Conservation (phyloP, 2,888 invertebrate species). For the Diabrotica balteata region DNA sequence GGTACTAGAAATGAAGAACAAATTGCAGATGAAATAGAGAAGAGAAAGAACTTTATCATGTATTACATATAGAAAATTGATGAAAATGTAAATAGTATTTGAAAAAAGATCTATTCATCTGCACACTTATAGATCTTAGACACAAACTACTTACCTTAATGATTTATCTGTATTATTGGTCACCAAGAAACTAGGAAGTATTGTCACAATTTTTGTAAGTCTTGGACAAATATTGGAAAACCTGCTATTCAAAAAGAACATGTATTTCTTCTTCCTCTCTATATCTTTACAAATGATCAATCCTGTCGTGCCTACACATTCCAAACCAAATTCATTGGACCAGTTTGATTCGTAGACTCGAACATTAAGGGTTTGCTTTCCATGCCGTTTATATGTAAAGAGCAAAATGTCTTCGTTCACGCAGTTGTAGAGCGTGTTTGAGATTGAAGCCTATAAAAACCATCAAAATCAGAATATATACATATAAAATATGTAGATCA, state of each 20-base stretch:
- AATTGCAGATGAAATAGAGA: no score
- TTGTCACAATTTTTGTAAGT: constrained; percentile 79
- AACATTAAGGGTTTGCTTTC: constrained; percentile 63
- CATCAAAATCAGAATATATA: no score
- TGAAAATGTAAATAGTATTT: no score
- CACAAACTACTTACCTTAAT: constrained; percentile 49
- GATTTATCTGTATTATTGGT: constrained; percentile 72
- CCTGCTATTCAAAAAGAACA: constrained; percentile 73
- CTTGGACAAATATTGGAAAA: constrained; percentile 76
- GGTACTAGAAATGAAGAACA: no score
- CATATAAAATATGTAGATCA: no score
- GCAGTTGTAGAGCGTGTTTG: constrained; percentile 66
- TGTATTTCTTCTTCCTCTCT: constrained; percentile 75
- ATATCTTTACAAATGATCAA: constrained; percentile 76
- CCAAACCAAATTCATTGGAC: constrained; percentile 70
- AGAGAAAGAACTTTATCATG: no score
- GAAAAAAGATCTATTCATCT: no score
- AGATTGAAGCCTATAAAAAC: constrained; percentile 66
- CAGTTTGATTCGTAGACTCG: constrained; percentile 71
- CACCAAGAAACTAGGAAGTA: constrained; percentile 81
- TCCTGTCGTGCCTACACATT: constrained; percentile 79
- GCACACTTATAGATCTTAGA: no score
- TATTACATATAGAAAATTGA: no score
- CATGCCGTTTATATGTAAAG: constrained; percentile 69
- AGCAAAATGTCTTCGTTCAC: constrained; percentile 71